Conservation (phyloP, 1,140 invertebrate genomes). For the Phthorimaea operculella region DNA sequence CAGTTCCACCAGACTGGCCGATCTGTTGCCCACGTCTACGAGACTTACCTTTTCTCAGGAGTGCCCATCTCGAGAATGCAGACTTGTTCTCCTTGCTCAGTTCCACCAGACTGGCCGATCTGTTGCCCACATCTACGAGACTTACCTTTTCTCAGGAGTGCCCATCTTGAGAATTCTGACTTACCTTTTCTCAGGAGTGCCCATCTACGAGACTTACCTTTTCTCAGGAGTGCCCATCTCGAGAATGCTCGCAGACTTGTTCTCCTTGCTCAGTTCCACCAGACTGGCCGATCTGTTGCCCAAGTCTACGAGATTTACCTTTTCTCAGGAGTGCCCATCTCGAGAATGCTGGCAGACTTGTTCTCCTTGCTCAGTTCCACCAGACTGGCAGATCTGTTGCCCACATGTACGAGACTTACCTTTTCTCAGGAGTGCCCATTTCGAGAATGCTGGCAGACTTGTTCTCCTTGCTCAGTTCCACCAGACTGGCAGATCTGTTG, state of each 20-base stretch:
- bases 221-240: conserved; percentile 52
- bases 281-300: conserved; percentile 14
- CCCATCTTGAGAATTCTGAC: conserved; percentile 48
- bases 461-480: conserved; percentile 24
- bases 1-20: conserved; percentile 10
- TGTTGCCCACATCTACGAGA: conserved; percentile 24
- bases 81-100: conserved; percentile 26
- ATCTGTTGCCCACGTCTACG: conserved; percentile 34
- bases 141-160: conserved; percentile 48
- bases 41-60: conserved; percentile 46
- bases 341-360: conserved; percentile 46
- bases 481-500: conserved; percentile 6
- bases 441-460: conserved; percentile 50
- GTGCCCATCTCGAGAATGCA: conserved; percentile 50
- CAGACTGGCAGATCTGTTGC: conserved; percentile 9
- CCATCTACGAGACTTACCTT: conserved; percentile 26
- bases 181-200: conserved; percentile 35
- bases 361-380: conserved; percentile 24
- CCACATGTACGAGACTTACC: conserved; percentile 31
- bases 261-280: conserved; percentile 20
- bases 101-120: conserved; percentile 20
- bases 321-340: conserved; percentile 51
- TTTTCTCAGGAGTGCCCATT: conserved; percentile 48
- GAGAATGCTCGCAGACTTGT: conserved; percentile 46
- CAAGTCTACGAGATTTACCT: conserved; percentile 29